Conservation (phyloP, 2,888 invertebrate species). For the Helleia helle region DNA sequence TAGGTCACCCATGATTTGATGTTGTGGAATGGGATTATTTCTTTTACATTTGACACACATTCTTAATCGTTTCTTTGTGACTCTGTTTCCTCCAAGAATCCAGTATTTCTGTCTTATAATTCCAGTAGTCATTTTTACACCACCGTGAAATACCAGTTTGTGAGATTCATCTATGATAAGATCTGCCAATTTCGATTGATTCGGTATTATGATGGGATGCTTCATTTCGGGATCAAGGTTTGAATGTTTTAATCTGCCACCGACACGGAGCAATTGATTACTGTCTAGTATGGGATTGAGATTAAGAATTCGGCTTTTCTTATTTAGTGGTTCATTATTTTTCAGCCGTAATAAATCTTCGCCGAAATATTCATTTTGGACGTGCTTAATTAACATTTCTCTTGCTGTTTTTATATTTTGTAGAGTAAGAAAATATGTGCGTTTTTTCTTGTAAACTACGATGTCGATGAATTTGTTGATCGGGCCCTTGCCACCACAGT, state of each 20-base stretch:
- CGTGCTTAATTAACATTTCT: neutral
- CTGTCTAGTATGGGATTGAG: too few species aligned
- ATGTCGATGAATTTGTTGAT: neutral
- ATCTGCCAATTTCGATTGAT: constrained; percentile 7
- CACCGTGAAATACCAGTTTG: constrained; percentile 11
- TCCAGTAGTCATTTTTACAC: constrained; percentile 10
- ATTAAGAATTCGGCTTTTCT: too few species aligned
- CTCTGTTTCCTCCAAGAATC: too few species aligned
- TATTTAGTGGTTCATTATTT: too few species aligned
- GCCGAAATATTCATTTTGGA: neutral
- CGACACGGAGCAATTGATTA: neutral
- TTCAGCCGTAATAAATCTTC: neutral
- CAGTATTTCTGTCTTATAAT: constrained; percentile 11
- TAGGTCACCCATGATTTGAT: too few species aligned
- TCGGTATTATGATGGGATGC: constrained; percentile 10
- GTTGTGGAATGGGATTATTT: too few species aligned
- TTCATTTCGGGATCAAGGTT: constrained; percentile 10
- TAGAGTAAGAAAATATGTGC: too few species aligned
- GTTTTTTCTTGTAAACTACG: too few species aligned
- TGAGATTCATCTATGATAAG: constrained; percentile 15
- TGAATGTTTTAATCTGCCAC: constrained; percentile 2
- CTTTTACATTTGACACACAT: too few species aligned
- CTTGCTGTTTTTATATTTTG: too few species aligned
- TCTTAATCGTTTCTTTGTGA: too few species aligned
- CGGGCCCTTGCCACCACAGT: constrained; percentile 1